Conservation (phyloP, 2,113 vertebrate species). For the Brienomyrus longianalis region DNA sequence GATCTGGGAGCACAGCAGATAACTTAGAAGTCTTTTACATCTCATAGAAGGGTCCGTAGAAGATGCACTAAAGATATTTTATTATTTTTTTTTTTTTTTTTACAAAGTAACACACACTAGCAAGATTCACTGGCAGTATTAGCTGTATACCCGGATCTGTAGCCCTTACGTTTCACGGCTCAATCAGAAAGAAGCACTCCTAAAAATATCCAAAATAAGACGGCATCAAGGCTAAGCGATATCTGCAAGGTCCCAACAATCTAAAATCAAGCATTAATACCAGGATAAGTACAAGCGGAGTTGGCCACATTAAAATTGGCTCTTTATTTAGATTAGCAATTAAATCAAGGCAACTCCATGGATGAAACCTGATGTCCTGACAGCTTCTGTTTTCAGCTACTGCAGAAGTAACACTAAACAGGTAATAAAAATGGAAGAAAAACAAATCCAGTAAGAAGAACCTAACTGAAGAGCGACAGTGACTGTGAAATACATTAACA, state of each 20-base stretch:
- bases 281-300: not conserved
- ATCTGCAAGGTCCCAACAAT: not conserved
- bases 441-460: not conserved
- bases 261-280: slow-evolving; percentile 13
- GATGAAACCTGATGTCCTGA: not conserved
- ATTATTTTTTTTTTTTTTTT: too few relatives aligned
- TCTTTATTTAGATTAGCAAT: not conserved
- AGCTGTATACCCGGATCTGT: not conserved
- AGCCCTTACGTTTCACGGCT: too few relatives aligned
- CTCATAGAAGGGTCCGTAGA: not conserved
- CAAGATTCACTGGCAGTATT: not conserved
- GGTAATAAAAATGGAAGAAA: not conserved
- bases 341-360: not conserved
- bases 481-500: not conserved
- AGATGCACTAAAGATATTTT: not conserved
- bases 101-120: too few relatives aligned
- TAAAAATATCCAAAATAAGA: not conserved
- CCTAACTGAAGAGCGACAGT: not conserved
- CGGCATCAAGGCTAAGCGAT: not conserved
- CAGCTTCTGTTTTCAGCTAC: not conserved
- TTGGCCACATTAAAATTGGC: not conserved
- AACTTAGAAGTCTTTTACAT: not conserved
- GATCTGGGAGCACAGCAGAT: not conserved
- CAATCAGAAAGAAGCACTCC: not conserved
- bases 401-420: not conserved